Percentiles rank a stretch among this genome's conserved stretches.
phyloP scores from a whole-genome alignment of 2,888 invertebrate species.

The Phytoseiulus persimilis region DNA sequence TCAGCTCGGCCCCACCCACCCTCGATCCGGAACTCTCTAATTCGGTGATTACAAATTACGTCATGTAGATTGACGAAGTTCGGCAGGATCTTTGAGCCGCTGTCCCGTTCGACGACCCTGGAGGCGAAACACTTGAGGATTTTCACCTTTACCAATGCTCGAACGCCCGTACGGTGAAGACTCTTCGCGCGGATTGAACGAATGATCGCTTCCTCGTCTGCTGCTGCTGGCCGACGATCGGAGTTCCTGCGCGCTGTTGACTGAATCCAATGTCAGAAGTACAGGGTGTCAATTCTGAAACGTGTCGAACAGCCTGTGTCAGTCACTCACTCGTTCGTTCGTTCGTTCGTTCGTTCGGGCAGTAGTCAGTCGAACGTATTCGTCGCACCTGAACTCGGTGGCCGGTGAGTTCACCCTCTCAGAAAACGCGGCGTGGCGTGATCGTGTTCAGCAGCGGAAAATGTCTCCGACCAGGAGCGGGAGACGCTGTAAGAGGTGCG shows the following conservation, averaged over 20 bases:
- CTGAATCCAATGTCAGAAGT: background rate
- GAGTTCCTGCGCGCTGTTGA: background rate
- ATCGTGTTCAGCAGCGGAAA: background rate
- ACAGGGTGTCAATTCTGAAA: constrained; percentile 5
- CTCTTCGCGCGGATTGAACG: background rate
- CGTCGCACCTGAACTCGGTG: background rate
- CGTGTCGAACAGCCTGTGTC: background rate
- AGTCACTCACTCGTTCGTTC: background rate
- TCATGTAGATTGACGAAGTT: background rate
- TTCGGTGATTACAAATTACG: background rate
- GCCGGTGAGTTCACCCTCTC: background rate
- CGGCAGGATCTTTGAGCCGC: background rate
- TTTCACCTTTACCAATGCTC: background rate
- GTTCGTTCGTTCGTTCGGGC: background rate
- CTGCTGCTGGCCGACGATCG: background rate
- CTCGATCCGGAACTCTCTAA: background rate
- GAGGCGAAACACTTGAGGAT: background rate
- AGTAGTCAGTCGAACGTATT: background rate
- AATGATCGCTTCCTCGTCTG: too few species aligned
- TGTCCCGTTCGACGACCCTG: background rate
- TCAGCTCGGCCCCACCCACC: background rate
- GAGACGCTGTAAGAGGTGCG: background rate
- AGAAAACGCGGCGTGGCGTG: background rate
- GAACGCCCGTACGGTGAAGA: background rate
- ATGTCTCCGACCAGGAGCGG: background rate